A percentile compares a stretch with the other conserved stretches of the same genome.
Conservation (phyloP, 92 coral and sea anemone genomes). For the Heliopora coerulea region DNA sequence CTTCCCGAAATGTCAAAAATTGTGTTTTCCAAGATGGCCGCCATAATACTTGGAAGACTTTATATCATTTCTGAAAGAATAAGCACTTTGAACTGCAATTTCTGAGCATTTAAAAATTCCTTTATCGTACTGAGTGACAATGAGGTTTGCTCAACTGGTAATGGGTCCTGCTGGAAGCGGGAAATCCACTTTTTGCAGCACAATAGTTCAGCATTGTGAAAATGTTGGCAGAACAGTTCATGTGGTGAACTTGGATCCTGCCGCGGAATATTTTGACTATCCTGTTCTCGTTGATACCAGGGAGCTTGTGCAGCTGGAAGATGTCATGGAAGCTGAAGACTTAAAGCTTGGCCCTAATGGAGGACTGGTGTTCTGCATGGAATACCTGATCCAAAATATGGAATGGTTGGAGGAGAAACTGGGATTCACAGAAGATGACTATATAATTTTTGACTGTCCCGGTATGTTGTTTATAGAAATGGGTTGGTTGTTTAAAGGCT, state of each 20-base stretch:
- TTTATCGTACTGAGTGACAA: slow-evolving; percentile 5
- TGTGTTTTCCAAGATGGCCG: too few relatives aligned
- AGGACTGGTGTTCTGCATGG: slow-evolving; percentile 87
- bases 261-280: slow-evolving; percentile 95
- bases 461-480: slow-evolving; percentile 60
- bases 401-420: slow-evolving; percentile 97
- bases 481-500: too few relatives aligned
- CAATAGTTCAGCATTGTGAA: slow-evolving; percentile 86
- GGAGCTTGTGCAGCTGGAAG: slow-evolving; percentile 90
- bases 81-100: too few relatives aligned
- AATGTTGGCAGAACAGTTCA: slow-evolving; percentile 83
- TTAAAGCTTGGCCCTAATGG: slow-evolving; percentile 93
- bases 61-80: too few relatives aligned
- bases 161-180: slow-evolving; percentile 99
- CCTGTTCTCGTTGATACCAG: slow-evolving; percentile 84
- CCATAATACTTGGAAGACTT: too few relatives aligned
- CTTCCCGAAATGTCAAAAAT: too few relatives aligned
- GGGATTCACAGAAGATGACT: slow-evolving; percentile 87
- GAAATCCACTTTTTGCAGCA: slow-evolving; percentile 93
- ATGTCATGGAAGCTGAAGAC: slow-evolving; percentile 98
- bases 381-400: slow-evolving; percentile 90
- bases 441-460: slow-evolving; percentile 94
- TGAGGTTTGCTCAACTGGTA: slow-evolving; percentile 95
- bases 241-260: slow-evolving; percentile 94
- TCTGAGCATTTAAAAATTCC: too few relatives aligned